Percentiles rank a stretch among this genome's conserved stretches.
Evolutionary conservation across 2,888 invertebrate species (phyloP).

Genomic region (Mylabris sibirica): DNA sequence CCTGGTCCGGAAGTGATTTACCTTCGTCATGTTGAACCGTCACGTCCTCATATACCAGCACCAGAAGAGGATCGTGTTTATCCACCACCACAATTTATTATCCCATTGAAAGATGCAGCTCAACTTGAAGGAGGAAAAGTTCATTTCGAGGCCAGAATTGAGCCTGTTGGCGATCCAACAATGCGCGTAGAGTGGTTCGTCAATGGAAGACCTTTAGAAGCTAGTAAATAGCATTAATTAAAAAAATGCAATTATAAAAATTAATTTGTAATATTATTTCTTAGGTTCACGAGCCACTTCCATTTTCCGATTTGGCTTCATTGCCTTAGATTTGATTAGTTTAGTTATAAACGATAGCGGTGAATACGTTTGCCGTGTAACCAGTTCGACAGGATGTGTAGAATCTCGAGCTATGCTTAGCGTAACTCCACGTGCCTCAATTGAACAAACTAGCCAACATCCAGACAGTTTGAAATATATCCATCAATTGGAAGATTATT

Average conservation of each 20-base stretch:
- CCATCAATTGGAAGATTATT: constrained; percentile 89
- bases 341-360: constrained; percentile 87
- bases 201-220: constrained; percentile 89
- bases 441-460: constrained; percentile 88
- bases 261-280: constrained; percentile 31
- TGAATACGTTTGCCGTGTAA: constrained; percentile 88
- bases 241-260: not conserved
- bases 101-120: constrained; percentile 82
- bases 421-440: constrained; percentile 81
- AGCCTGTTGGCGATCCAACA: constrained; percentile 95
- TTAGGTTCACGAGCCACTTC: constrained; percentile 94
- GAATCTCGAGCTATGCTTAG: constrained; percentile 84
- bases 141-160: constrained; percentile 97
- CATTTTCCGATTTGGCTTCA: constrained; percentile 97
- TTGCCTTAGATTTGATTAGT: constrained; percentile 90
- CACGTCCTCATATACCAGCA: constrained; percentile 80
- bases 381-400: constrained; percentile 85
- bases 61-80: constrained; percentile 87
- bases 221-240: constrained; percentile 72
- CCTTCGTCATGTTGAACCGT: constrained; percentile 89
- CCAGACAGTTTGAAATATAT: constrained; percentile 91
- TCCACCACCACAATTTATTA: constrained; percentile 91
- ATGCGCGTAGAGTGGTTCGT: constrained; percentile 97
- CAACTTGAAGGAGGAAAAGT: constrained; percentile 91
- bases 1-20: constrained; percentile 95